Evolutionary conservation across 2,113 vertebrate species (phyloP).

Genomic region (Dipodomys ordii): DNA sequence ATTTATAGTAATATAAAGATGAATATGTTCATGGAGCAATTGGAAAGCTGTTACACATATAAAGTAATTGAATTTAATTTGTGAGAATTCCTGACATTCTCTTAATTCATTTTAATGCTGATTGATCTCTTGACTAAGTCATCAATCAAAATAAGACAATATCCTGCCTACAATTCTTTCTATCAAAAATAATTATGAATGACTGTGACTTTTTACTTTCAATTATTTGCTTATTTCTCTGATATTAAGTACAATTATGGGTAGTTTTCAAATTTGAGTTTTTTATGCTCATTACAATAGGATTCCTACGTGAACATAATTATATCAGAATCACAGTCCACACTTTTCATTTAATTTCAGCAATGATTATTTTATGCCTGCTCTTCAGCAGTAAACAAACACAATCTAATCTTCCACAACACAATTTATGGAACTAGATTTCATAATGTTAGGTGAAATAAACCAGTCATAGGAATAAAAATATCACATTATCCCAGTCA

Average conservation of each 20-base stretch:
- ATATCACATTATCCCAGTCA: neutral
- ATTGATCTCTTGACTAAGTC: slow-evolving; percentile 45
- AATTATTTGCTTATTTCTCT: slow-evolving; percentile 32
- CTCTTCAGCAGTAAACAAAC: neutral
- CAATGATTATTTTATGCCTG: neutral
- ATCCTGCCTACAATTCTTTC: neutral
- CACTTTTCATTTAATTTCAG: neutral
- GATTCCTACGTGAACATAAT: neutral
- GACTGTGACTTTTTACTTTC: neutral
- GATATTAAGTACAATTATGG: neutral
- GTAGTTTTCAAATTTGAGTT: neutral
- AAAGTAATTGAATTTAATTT: slow-evolving; percentile 16
- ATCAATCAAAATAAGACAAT: slow-evolving; percentile 51
- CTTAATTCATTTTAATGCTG: slow-evolving; percentile 45
- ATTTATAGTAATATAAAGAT: neutral
- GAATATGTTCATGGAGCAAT: neutral
- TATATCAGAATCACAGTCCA: neutral
- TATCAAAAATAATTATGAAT: slow-evolving; percentile 56
- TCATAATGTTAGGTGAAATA: neutral
- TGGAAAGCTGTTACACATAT: neutral
- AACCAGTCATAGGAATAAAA: neutral
- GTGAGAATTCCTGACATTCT: neutral
- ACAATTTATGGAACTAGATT: neutral
- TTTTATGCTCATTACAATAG: neutral
- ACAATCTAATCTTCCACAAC: neutral